These are phyloP conservation scores for Tetrax tetrax DNA, from an alignment of 2,113 vertebrate species.

Conservation along the genomic window DNA sequence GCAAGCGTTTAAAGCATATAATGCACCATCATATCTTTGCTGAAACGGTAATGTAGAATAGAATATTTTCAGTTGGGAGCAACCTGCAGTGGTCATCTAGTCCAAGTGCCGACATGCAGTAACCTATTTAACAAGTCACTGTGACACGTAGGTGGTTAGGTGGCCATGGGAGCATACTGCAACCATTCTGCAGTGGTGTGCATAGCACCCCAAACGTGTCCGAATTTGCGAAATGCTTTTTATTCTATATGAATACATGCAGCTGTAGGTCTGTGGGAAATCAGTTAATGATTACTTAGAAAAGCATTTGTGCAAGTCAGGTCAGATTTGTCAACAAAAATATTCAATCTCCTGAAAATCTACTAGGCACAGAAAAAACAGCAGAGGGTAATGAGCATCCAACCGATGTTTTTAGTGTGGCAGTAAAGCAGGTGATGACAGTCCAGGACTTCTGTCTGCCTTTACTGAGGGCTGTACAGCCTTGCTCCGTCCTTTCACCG, in stretches of 20 bases:
- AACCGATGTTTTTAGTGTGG: background rate
- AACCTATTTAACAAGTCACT: background rate
- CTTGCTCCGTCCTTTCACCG: background rate
- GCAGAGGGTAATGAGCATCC: background rate
- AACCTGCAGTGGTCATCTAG: too few species aligned
- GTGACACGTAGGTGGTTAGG: accelerated
- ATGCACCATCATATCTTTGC: background rate
- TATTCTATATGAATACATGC: background rate
- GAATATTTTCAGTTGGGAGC: too few species aligned
- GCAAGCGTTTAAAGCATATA: background rate
- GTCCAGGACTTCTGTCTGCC: background rate
- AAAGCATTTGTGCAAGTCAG: background rate
- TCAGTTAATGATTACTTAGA: background rate
- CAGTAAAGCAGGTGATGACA: background rate
- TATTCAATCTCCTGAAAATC: background rate
- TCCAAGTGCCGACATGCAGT: too few species aligned
- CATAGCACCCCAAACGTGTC: background rate
- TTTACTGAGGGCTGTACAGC: background rate
- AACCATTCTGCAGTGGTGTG: too few species aligned
- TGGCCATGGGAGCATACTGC: accelerated
- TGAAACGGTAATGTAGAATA: background rate
- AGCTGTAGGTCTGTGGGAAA: background rate
- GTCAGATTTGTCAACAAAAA: background rate
- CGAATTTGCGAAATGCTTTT: background rate
- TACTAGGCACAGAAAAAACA: background rate